A percentile compares a stretch with the other conserved stretches of the same genome.
Conservation (phyloP, 2,888 invertebrate species). For the Pterostichus niger region DNA sequence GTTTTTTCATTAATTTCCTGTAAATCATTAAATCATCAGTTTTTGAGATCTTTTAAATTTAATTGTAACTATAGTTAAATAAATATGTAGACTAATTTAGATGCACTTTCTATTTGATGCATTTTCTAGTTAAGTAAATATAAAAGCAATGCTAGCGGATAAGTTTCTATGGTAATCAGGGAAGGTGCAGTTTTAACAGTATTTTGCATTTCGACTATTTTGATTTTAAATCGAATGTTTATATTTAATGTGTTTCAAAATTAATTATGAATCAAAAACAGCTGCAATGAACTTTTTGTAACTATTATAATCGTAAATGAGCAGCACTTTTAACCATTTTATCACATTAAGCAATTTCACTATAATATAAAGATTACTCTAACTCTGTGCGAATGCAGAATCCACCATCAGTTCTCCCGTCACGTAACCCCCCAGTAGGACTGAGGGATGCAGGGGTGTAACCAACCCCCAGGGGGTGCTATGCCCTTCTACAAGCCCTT, state of each 20-base stretch:
- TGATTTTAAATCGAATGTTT: background rate
- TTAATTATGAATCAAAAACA: conserved; percentile 13
- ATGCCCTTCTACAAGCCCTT: conserved; percentile 38
- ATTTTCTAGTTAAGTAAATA: too few relatives aligned
- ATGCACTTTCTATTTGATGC: too few relatives aligned
- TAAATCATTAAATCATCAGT: too few relatives aligned
- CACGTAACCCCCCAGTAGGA: background rate
- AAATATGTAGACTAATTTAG: too few relatives aligned
- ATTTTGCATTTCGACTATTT: too few relatives aligned
- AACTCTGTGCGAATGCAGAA: background rate
- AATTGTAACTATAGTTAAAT: too few relatives aligned
- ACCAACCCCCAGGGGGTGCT: background rate
- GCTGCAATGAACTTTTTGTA: background rate
- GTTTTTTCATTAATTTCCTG: too few relatives aligned
- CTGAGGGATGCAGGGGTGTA: background rate
- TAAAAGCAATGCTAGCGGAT: too few relatives aligned
- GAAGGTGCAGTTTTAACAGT: too few relatives aligned
- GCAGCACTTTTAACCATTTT: too few relatives aligned
- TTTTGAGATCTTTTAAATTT: too few relatives aligned
- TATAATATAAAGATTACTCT: background rate
- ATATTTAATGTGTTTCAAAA: background rate
- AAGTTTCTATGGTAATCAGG: too few relatives aligned
- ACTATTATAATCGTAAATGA: background rate
- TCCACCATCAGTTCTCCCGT: background rate
- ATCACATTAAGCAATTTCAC: background rate